phyloP scores from a whole-genome alignment of 2,113 vertebrate species.

The Azemiops feae region DNA sequence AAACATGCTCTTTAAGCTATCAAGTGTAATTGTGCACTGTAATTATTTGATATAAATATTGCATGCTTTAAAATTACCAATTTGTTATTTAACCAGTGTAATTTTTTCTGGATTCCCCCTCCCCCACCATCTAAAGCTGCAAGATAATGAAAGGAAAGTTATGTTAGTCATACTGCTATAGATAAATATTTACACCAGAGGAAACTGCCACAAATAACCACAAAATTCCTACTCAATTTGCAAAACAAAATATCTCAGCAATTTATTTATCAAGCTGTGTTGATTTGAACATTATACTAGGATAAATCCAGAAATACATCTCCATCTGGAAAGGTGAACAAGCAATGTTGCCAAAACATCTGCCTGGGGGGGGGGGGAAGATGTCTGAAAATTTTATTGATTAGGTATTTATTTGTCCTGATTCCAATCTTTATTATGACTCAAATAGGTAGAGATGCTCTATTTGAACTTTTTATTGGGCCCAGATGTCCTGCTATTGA shows the following conservation, averaged over 20 bases:
- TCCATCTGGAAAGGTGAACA: constrained; percentile 9
- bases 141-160: background rate
- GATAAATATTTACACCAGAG: constrained; percentile 20
- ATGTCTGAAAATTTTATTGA: background rate
- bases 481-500: constrained; percentile 3
- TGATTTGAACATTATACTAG: constrained; percentile 2
- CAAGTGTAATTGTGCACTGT: background rate
- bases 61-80: background rate
- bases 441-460: background rate
- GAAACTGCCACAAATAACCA: constrained; percentile 5
- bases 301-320: background rate
- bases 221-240: constrained; percentile 15
- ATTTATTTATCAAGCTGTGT: background rate
- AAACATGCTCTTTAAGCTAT: background rate
- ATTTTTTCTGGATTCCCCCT: constrained; percentile 11
- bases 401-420: background rate
- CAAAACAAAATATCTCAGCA: constrained; percentile 12
- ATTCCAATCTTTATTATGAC: constrained; percentile 2
- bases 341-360: background rate
- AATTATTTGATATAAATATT: constrained; percentile 20
- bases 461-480: background rate
- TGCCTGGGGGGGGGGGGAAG: background rate
- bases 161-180: background rate
- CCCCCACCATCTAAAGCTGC: background rate
- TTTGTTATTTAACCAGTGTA: background rate